Evolutionary conservation across 2,888 invertebrate species (phyloP).

Genomic region (Eupithecia subumbrata): DNA sequence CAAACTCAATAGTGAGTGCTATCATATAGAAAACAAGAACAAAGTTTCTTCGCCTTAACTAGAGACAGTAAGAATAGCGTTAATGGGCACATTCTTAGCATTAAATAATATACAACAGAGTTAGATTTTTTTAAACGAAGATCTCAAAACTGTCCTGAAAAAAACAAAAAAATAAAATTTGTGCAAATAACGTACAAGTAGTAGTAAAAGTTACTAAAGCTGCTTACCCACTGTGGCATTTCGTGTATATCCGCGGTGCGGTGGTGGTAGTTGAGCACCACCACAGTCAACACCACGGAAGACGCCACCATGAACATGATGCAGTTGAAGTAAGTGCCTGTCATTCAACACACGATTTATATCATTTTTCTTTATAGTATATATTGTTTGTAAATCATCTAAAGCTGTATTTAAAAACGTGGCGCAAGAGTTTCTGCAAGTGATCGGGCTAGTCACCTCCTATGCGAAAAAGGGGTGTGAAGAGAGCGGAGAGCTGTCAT

Average conservation of each 20-base stretch:
- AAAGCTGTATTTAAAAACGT: neutral
- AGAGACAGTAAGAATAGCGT: no score
- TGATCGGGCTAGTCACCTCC: neutral
- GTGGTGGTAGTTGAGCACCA: slow-evolving; percentile 98
- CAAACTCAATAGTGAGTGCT: no score
- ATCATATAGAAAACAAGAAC: no score
- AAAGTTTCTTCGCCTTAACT: no score
- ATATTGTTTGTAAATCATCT: neutral
- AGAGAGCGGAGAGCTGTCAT: neutral
- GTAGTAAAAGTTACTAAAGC: neutral
- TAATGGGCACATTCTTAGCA: no score
- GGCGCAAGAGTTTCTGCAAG: neutral
- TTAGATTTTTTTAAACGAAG: no score
- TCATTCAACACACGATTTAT: slow-evolving; percentile 52
- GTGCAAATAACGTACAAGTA: neutral
- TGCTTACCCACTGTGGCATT: slow-evolving; percentile 97
- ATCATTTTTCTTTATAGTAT: neutral
- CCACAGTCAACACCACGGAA: slow-evolving; percentile 97
- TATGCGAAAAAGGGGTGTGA: neutral
- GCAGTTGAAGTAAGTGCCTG: slow-evolving; percentile 99
- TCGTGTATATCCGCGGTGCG: slow-evolving; percentile 98
- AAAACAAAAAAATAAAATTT: no score
- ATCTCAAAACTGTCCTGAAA: no score
- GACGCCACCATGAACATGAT: slow-evolving; percentile 99
- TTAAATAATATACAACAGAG: no score